A percentile compares a stretch with the other conserved stretches of the same genome.
These are phyloP conservation scores for Colletes latitarsis DNA, from an alignment of 1,140 invertebrate species.

Conservation along the genomic window DNA sequence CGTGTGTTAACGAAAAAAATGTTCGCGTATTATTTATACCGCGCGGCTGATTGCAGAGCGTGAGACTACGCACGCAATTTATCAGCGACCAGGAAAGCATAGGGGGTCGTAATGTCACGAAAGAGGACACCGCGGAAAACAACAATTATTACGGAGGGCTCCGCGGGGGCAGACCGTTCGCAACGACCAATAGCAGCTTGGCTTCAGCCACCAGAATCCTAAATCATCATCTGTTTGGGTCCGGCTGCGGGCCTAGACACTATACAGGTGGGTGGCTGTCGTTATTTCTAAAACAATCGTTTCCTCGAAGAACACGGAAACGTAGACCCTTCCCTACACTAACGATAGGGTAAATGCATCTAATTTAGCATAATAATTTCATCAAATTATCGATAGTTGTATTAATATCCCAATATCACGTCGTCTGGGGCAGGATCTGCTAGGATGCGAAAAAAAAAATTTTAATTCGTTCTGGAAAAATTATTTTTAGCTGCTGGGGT, in stretches of 20 bases:
- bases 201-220: slow-evolving; percentile 87
- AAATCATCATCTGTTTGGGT: slow-evolving; percentile 88
- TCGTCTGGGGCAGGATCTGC: too few relatives aligned
- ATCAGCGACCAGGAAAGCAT: slow-evolving; percentile 69
- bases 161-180: slow-evolving; percentile 73
- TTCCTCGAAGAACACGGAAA: too few relatives aligned
- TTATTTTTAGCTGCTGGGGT: too few relatives aligned
- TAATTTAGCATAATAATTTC: too few relatives aligned
- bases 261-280: slow-evolving; percentile 67
- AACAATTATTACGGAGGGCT: slow-evolving; percentile 74
- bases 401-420: too few relatives aligned
- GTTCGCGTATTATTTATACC: slow-evolving; percentile 34
- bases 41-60: slow-evolving; percentile 70
- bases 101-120: slow-evolving; percentile 58
- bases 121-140: slow-evolving; percentile 67
- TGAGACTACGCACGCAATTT: slow-evolving; percentile 72
- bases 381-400: too few relatives aligned
- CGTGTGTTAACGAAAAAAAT: not conserved
- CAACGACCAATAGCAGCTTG: slow-evolving; percentile 84
- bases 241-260: slow-evolving; percentile 80
- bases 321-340: too few relatives aligned
- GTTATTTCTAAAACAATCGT: not conserved
- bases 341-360: too few relatives aligned
- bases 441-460: too few relatives aligned
- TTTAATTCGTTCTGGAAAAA: too few relatives aligned